These are phyloP conservation scores for Rhabdornis inornatus DNA, from an alignment of 2,113 vertebrate species.

Conservation along the genomic window DNA sequence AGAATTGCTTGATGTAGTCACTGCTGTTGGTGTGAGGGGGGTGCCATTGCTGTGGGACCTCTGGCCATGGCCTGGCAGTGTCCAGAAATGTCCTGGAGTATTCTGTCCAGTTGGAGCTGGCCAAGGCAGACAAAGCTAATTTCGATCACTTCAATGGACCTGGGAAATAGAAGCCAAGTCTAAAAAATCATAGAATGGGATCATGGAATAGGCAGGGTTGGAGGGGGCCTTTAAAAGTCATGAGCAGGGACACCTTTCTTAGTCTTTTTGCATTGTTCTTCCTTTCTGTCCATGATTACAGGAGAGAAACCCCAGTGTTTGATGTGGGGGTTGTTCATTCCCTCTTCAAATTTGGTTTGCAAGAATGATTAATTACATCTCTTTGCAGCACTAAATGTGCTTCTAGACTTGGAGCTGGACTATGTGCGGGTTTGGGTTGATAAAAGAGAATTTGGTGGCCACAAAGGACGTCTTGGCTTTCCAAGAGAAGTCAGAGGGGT, in stretches of 20 bases:
- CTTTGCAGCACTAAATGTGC: fast-evolving
- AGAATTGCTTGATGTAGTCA: not conserved
- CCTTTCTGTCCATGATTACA: not conserved
- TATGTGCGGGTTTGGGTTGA: not conserved
- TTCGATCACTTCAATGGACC: not conserved
- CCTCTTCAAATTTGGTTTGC: not conserved
- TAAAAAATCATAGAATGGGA: not conserved
- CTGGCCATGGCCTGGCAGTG: not conserved
- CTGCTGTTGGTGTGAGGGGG: not conserved
- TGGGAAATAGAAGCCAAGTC: not conserved
- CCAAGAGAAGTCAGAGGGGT: not conserved
- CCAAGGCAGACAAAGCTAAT: not conserved
- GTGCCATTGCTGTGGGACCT: not conserved
- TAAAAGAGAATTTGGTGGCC: not conserved
- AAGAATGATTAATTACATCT: not conserved
- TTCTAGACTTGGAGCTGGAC: not conserved
- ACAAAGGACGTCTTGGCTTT: not conserved
- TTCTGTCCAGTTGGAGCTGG: not conserved
- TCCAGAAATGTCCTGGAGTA: not conserved
- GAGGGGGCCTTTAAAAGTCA: not conserved
- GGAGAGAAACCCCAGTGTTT: not conserved
- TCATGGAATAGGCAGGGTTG: not conserved
- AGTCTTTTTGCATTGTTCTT: not conserved
- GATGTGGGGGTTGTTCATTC: not conserved
- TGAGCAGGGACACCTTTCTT: not conserved